Evolutionary conservation across 2,888 invertebrate species (phyloP), one percentile per base, ranked within the genome.

Genomic region (Chydorus sphaericus): DNA sequence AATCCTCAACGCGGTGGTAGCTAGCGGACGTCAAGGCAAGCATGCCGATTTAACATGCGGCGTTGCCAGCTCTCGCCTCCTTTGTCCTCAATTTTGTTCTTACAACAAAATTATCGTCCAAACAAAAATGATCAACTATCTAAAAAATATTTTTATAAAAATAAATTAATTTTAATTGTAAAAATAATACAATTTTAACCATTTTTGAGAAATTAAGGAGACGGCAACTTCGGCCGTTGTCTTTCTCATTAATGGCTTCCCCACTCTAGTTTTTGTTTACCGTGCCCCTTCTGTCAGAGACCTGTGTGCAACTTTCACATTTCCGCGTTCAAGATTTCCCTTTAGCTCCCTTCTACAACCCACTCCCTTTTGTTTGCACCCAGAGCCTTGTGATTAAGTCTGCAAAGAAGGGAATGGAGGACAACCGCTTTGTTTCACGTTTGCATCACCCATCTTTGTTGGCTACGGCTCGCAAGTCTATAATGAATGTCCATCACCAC

Each of bases 301-400:
- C 11, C 28, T 44, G 44, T 44, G 44, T 44, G 39, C 14, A 44
- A 44, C 44, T 44, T 44, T 44, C 44, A 44, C 44, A 44, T 39
- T 4, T 10, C 4, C 11, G 8, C 33, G 33, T 33, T 8, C 10
- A 8, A 39, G 16, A 20, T 39, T 39, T 4, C 20, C 20, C 20
- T 39, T 8, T 39, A 16, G 8, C 20, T 39, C n/a, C 20, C n/a
- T n/a, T n/a, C n/a, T n/a, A n/a, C n/a, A n/a, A n/a, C n/a, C n/a
- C n/a, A 20, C 39, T 8, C 10, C 39, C 10, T 4, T 38, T 38
- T 20, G n/a, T 14, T 11, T 44, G 23, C 4, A 44, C 23, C 14
- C 16, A 36, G 8, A 7, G n/a, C 4, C 36, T 5, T n/a, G n/a
- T 6, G 14, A 36, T 36, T 36, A 6, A 6, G n/a, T 14, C 20